Evolutionary conservation across 92 coral and sea anemone species (phyloP).

Genomic region (Palythoa grandiflora): DNA sequence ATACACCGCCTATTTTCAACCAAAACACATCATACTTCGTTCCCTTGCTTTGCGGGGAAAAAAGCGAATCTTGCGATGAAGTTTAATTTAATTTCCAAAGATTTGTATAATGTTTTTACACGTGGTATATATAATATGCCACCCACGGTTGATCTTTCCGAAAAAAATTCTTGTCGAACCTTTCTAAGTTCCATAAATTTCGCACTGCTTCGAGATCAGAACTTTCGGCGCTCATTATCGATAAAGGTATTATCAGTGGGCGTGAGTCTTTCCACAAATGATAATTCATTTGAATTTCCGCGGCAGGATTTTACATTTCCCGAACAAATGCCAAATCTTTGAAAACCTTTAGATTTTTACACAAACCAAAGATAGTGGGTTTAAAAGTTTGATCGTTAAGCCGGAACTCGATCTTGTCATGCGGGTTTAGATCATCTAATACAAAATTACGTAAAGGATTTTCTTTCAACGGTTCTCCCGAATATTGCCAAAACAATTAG

Average conservation of each 20-base stretch:
- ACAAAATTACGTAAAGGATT: conserved; percentile 41
- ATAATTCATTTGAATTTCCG: conserved; percentile 81
- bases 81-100: neutral
- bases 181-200: conserved; percentile 42
- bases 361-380: conserved; percentile 19
- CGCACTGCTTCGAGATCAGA: conserved; percentile 37
- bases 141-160: too few relatives aligned
- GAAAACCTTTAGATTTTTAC: neutral
- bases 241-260: conserved; percentile 63
- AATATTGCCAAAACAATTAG: conserved; percentile 91
- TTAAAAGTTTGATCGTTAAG: conserved; percentile 18
- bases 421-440: conserved; percentile 38
- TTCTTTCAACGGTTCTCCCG: conserved; percentile 56
- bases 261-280: conserved; percentile 77
- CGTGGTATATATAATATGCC: too few relatives aligned
- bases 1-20: conserved; percentile 62
- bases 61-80: conserved; percentile 25
- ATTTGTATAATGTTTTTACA: too few relatives aligned
- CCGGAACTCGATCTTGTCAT: conserved; percentile 62
- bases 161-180: neutral
- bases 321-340: conserved; percentile 60
- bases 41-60: conserved; percentile 61
- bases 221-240: conserved; percentile 55
- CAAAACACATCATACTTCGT: conserved; percentile 61
- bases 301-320: conserved; percentile 66